Percentiles rank a stretch among this genome's conserved stretches.
Conservation (phyloP, 2,797 vertebrate species). For the Myotis findleyi region DNA sequence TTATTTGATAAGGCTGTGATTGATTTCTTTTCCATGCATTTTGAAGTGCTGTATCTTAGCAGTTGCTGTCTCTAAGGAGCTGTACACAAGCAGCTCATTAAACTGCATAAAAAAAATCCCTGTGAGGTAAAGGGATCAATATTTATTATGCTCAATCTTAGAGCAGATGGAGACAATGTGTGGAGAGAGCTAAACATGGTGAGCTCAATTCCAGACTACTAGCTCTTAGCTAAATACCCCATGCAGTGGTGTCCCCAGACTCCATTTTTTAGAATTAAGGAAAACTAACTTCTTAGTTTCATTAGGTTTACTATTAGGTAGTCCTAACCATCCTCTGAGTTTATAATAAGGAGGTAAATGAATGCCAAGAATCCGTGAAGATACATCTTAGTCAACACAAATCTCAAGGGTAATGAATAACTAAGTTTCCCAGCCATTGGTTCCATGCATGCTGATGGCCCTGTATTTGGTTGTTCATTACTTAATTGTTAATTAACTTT, state of each 20-base stretch:
- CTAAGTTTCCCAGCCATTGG: background rate
- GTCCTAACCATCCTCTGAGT: background rate
- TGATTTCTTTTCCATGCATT: slow-evolving; percentile 68
- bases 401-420: slow-evolving; percentile 9
- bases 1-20: slow-evolving; percentile 54
- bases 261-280: slow-evolving; percentile 30
- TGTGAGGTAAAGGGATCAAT: slow-evolving; percentile 60
- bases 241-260: background rate
- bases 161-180: background rate
- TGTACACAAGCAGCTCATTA: slow-evolving; percentile 69
- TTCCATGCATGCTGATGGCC: background rate
- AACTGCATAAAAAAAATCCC: background rate
- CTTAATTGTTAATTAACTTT: slow-evolving; percentile 45
- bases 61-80: slow-evolving; percentile 63
- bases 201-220: slow-evolving; percentile 12
- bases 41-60: slow-evolving; percentile 68
- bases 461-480: slow-evolving; percentile 4
- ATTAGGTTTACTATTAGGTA: slow-evolving; percentile 49
- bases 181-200: background rate
- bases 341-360: background rate
- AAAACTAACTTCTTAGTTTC: slow-evolving; percentile 46
- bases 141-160: slow-evolving; percentile 64
- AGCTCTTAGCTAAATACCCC: background rate
- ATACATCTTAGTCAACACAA: background rate
- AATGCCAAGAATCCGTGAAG: background rate